Evolutionary conservation across 2,888 invertebrate species (phyloP).

Genomic region (Odontocerum albicorne): DNA sequence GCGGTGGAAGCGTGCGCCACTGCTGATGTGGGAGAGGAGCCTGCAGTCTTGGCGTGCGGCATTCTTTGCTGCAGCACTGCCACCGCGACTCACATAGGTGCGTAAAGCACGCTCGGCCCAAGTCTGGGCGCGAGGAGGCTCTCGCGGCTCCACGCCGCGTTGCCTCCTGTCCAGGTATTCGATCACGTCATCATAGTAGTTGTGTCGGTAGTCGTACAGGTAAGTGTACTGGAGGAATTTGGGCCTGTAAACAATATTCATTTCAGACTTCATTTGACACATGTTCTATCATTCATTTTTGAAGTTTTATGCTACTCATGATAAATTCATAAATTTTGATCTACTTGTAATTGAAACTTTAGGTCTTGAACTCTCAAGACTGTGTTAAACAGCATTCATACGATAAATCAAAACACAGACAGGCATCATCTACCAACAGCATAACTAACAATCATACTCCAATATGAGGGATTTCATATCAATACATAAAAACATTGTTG

Average conservation of each 20-base stretch:
- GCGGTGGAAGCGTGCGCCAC: conserved; percentile 69
- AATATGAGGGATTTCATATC: too few species aligned
- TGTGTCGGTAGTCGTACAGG: conserved; percentile 80
- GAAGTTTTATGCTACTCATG: too few species aligned
- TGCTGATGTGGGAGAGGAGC: conserved; percentile 64
- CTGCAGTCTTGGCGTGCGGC: conserved; percentile 61
- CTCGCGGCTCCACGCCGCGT: conserved; percentile 67
- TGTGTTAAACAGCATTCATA: too few species aligned
- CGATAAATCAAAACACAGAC: too few species aligned
- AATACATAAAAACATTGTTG: too few species aligned
- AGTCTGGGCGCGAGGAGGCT: conserved; percentile 77
- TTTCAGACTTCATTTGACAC: too few species aligned
- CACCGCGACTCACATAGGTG: conserved; percentile 67
- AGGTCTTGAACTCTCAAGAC: too few species aligned
- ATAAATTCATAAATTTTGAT: too few species aligned
- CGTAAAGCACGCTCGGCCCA: conserved; percentile 84
- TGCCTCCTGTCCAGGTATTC: conserved; percentile 78
- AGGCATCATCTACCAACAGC: too few species aligned
- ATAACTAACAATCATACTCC: too few species aligned
- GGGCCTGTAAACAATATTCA: conserved; percentile 59
- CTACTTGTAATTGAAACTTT: too few species aligned
- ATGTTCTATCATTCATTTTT: too few species aligned
- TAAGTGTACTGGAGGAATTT: conserved; percentile 81
- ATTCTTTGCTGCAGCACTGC: conserved; percentile 69
- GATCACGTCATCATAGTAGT: conserved; percentile 85